A percentile compares a stretch with the other conserved stretches of the same genome.
These are phyloP conservation scores for Xenus cinereus DNA, from an alignment of 2,113 vertebrate genomes.

Conservation along the genomic window DNA sequence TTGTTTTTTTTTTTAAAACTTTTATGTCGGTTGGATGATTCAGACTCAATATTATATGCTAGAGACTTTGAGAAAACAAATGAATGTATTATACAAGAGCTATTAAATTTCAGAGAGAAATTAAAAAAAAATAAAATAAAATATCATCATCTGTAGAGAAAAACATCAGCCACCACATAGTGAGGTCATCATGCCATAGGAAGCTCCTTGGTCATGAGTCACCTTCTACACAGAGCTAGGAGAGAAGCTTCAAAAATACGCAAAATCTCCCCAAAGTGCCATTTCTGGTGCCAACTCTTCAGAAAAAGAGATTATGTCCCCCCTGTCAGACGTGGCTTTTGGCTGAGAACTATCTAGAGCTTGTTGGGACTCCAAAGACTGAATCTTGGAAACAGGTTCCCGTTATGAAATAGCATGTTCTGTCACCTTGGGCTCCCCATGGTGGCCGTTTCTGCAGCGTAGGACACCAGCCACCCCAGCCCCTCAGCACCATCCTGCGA, in stretches of 20 bases:
- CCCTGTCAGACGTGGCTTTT: background rate
- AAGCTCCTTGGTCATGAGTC: background rate
- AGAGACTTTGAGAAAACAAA: background rate
- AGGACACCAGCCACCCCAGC: rapidly evolving
- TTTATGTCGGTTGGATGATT: constrained; percentile 11
- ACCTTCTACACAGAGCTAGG: background rate
- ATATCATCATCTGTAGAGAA: background rate
- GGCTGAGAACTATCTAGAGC: background rate
- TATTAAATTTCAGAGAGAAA: background rate
- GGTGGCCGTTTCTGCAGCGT: background rate
- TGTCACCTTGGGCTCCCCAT: rapidly evolving
- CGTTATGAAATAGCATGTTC: background rate
- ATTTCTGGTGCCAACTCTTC: background rate
- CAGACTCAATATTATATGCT: background rate
- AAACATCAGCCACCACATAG: background rate
- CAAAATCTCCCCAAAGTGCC: background rate
- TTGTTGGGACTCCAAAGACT: background rate
- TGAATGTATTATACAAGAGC: background rate
- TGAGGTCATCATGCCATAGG: background rate
- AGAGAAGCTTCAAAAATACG: background rate
- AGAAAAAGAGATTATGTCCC: background rate
- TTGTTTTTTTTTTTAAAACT: background rate
- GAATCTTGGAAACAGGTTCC: background rate
- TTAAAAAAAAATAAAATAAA: background rate
- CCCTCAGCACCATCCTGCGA: background rate